phyloP scores from a whole-genome alignment of 1,140 invertebrate species.

The Melanaphis sacchari region DNA sequence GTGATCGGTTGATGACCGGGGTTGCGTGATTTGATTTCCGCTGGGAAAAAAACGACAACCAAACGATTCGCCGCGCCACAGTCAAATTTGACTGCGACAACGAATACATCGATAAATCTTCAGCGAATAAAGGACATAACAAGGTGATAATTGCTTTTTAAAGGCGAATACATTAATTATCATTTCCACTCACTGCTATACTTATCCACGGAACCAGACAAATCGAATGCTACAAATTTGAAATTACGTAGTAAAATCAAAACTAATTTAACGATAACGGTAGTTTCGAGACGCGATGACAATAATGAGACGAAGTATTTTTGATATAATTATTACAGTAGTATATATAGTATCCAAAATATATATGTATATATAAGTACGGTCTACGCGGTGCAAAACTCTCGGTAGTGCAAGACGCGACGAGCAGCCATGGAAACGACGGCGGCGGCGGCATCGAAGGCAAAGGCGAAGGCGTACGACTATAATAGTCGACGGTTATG shows the following conservation, averaged over 20 bases:
- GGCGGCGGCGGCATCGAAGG: constrained; percentile 23
- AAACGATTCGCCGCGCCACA: background rate
- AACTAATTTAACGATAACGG: background rate
- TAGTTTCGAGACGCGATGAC: background rate
- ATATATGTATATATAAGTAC: background rate
- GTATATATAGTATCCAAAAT: background rate
- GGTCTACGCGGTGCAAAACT: background rate
- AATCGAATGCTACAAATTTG: background rate
- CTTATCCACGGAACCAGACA: background rate
- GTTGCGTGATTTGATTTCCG: constrained; percentile 39
- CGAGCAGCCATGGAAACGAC: constrained; percentile 50
- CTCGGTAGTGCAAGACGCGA: background rate
- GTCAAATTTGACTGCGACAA: background rate
- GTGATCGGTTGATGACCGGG: background rate
- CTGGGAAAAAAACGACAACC: constrained; percentile 24
- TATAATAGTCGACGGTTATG: background rate
- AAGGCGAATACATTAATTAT: background rate
- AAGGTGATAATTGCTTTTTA: background rate
- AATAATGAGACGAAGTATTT: background rate
- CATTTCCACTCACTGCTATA: no score
- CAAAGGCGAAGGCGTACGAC: constrained; percentile 25
- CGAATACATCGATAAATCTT: background rate
- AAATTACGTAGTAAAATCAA: background rate
- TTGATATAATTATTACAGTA: background rate
- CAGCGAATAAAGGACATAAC: background rate